Evolutionary conservation across 2,113 vertebrate genomes (phyloP), one percentile per base, ranked within the genome.

Genomic region (Gavialis gangeticus): DNA sequence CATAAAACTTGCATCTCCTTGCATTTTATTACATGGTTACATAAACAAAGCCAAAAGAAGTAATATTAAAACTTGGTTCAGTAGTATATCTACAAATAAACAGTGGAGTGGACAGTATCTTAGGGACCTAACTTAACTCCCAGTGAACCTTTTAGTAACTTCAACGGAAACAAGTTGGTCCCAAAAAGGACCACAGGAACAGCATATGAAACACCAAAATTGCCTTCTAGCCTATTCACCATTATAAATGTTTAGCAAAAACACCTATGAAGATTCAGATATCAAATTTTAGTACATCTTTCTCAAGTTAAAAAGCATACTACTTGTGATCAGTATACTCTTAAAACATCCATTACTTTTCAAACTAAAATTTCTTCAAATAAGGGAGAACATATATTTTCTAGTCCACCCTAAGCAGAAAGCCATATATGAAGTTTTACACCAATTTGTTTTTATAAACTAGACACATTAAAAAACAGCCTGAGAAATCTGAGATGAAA

Each of bases 401-500:
- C 24, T 79, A 0, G 69, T 6, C 37, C 37, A 73, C 1, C 14
- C 57, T 67, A 88, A 81, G 37, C 6, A 79, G 13, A 76, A 6
- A 73, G 17, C 16, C 82, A 46, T 27, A 14, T 6, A 9, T 73
- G 22, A 46, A 14, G 12, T 37, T 73, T 73, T 73, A 73, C 37
- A 46, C 66, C n/a, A 66, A 64, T 21, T 13, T 60, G 25, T 27
- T 46, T 28, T 21, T n/a, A 69, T 25, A 64, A 79, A 54, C 1
- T 81, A 21, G 34, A 82, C 1, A 7, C 73, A 79, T 10, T 54
- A 64, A 75, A 91, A 95, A 30, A 22, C 13, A 90, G 55, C 25
- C 7, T 54, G 83, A 89, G 57, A 94, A 93, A 46, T 12, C n/a
- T 27, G 46, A 79, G 84, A 87, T 80, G 79, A 76, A 79, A 91